These are phyloP conservation scores for Epinotia ramella DNA, from an alignment of 2,888 invertebrate genomes.

Conservation along the genomic window DNA sequence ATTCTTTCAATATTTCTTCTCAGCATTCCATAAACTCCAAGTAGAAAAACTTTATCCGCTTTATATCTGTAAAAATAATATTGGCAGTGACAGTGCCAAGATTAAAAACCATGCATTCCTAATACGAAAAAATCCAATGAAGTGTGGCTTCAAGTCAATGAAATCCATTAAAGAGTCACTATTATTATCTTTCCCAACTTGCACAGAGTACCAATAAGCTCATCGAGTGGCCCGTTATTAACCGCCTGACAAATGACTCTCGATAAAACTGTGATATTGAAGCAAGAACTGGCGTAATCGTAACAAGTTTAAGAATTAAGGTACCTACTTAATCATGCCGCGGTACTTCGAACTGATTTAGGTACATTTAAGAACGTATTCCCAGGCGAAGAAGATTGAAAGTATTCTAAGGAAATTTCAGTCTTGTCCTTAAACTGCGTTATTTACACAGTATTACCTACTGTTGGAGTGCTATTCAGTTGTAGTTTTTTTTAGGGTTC, in stretches of 20 bases:
- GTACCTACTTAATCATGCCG: conserved; percentile 36
- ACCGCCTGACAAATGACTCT: conserved; percentile 37
- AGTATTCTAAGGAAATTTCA: background rate
- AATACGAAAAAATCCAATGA: background rate
- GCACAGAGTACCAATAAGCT: conserved; percentile 32
- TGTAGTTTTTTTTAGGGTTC: too few relatives aligned
- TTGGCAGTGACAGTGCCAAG: too few relatives aligned
- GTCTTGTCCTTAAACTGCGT: background rate
- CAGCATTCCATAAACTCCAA: too few relatives aligned
- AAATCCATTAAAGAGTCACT: conserved; percentile 18
- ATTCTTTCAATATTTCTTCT: too few relatives aligned
- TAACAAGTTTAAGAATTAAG: conserved; percentile 41
- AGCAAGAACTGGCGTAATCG: conserved; percentile 39
- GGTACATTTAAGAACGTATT: conserved; percentile 22
- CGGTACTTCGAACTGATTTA: conserved; percentile 26
- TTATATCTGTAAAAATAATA: too few relatives aligned
- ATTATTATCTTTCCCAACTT: conserved; percentile 37
- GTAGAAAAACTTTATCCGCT: too few relatives aligned
- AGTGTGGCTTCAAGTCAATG: background rate
- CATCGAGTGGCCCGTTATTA: conserved; percentile 44
- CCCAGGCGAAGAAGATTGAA: background rate
- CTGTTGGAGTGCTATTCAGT: background rate
- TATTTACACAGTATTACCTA: background rate
- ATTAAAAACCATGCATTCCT: too few relatives aligned
- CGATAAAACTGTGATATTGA: conserved; percentile 44